Conservation (phyloP, 2,797 vertebrate genomes). For the Danio albolineatus region DNA sequence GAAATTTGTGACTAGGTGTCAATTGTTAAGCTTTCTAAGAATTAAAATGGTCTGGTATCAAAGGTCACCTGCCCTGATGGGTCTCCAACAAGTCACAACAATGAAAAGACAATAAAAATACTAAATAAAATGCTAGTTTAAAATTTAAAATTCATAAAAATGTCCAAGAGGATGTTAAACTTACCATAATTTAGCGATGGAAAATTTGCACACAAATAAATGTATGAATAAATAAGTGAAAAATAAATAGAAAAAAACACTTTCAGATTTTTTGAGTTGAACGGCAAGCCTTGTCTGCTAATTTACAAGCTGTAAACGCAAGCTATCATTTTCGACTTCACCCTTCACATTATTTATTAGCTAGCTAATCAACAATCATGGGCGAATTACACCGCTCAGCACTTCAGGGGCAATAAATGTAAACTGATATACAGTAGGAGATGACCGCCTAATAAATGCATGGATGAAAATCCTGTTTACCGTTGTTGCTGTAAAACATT, state of each 20-base stretch:
- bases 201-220: no score
- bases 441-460: slow-evolving; percentile 4
- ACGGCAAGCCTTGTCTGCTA: not conserved
- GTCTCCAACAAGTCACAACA: slow-evolving; percentile 21
- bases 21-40: slow-evolving; percentile 53
- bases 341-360: not conserved
- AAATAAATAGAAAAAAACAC: not conserved
- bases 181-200: not conserved
- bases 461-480: not conserved
- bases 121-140: not conserved
- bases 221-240: no score
- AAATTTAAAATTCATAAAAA: not conserved
- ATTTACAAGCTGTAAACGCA: not conserved
- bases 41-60: slow-evolving; percentile 15
- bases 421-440: not conserved
- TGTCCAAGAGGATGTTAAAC: not conserved
- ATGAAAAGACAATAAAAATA: not conserved
- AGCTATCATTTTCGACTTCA: not conserved
- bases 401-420: not conserved
- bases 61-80: slow-evolving; percentile 7
- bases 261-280: not conserved
- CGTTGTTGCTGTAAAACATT: not conserved
- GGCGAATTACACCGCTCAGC: not conserved
- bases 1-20: slow-evolving; percentile 32
- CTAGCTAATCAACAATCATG: not conserved